These are phyloP conservation scores for Aphis craccivora DNA, from an alignment of 1,140 invertebrate species.

Conservation along the genomic window DNA sequence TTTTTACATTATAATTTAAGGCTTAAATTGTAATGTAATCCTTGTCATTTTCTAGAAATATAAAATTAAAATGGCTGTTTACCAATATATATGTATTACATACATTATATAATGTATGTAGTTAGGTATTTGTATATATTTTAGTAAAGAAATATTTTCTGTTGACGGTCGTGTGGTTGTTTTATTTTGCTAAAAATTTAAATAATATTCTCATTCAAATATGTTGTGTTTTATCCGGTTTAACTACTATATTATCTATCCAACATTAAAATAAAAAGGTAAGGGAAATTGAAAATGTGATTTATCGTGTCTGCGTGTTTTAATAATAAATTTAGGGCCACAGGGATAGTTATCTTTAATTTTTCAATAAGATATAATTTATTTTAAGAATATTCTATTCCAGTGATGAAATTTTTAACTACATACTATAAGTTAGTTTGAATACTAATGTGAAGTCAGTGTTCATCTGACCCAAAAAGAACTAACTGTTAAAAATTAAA, in stretches of 20 bases:
- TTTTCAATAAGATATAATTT: constrained; percentile 24
- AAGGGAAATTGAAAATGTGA: constrained; percentile 44
- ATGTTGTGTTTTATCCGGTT: background rate
- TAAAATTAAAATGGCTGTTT: background rate
- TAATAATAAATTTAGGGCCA: constrained; percentile 37
- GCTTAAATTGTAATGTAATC: background rate
- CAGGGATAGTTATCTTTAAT: constrained; percentile 41
- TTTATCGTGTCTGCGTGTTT: constrained; percentile 35
- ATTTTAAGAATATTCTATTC: constrained; percentile 19
- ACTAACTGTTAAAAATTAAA: background rate
- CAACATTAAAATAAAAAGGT: constrained; percentile 27
- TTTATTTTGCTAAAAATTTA: background rate
- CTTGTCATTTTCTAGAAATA: background rate
- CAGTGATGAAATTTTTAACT: background rate
- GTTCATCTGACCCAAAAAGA: background rate
- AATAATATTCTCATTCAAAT: constrained; percentile 32
- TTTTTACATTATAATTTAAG: too few species aligned
- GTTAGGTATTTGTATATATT: background rate
- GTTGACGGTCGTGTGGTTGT: background rate
- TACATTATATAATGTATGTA: background rate
- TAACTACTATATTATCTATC: background rate
- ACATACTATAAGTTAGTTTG: background rate
- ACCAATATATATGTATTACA: background rate
- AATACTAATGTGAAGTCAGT: background rate
- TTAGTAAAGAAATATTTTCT: background rate